Evolutionary conservation across 1,140 invertebrate species (phyloP), one percentile per base, ranked within the genome.

Genomic region (Ericerus pela): DNA sequence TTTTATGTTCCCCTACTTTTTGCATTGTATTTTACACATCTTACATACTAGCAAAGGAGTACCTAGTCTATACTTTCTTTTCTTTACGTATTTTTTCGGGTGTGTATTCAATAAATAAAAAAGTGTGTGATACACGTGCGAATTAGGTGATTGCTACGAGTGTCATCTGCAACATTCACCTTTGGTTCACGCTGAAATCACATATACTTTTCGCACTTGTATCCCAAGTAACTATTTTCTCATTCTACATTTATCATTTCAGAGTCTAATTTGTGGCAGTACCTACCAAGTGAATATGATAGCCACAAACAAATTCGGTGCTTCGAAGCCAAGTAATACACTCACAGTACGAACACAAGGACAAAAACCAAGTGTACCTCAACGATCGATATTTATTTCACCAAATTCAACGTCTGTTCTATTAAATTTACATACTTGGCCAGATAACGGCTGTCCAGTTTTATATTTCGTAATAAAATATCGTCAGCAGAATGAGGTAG

Each of bases 371-470:
- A 79, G 81, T 2, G 73, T 82, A 51, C 82, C 82, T 2, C 67
- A 78, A 0, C 70, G 77, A 0, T 73, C 76, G 0, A 71, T 76
- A 38, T 75, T 87, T 12, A 69, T 87, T 31, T 70, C 70, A 1
- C 78, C 80, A 0, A 82, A 82, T 62, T 82, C 81, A 2, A 87
- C 84, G 0, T 81, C 79, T 8, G 75, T 86, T 2, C 68, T 79
- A 2, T 71, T 90, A 1, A 74, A 82, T 36, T 69, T 90, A 6
- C 78, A 79, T 59, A 75, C 80, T 1, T 90, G 86, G 85, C 79
- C 81, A 1, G 81, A 84, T 60, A 84, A 84, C 43, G 84, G 83
- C 1, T 90, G 87, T 64, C 80, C 84, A 0, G 78, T 91, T 28
- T 67, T 77, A 10, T 81, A 79, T 64, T 90, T 85, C 64, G 78